Conservation (phyloP, 1,140 invertebrate species). For the Drosophila ambigua region DNA sequence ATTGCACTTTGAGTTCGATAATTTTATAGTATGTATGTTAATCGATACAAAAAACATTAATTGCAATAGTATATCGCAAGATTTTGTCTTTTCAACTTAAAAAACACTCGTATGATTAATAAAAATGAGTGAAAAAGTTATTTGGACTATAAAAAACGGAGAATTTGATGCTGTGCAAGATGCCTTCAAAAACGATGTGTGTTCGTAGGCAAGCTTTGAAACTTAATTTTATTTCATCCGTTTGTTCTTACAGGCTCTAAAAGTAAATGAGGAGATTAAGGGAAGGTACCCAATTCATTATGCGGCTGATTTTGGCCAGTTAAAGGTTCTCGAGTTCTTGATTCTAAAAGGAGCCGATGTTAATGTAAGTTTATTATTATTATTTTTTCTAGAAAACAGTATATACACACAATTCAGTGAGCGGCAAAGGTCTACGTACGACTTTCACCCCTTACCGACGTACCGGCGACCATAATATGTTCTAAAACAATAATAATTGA, state of each 20-base stretch:
- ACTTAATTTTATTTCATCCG: not conserved
- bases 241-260: conserved; percentile 85
- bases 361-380: conserved; percentile 89
- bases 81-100: too few relatives aligned
- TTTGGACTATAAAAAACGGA: conserved; percentile 94
- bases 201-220: not conserved
- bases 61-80: too few relatives aligned
- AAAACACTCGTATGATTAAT: not conserved
- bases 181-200: conserved; percentile 90
- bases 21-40: too few relatives aligned
- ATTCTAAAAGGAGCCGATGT: conserved; percentile 95
- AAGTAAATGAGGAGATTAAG: conserved; percentile 94
- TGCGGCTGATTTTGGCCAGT: conserved; percentile 97
- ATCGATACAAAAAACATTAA: too few relatives aligned
- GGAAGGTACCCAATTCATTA: conserved; percentile 94
- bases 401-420: not conserved
- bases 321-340: conserved; percentile 94
- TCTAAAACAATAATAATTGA: too few relatives aligned
- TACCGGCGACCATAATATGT: not conserved
- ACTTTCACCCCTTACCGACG: not conserved
- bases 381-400: not conserved
- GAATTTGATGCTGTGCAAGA: conserved; percentile 96
- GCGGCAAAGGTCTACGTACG: conserved; percentile 6
- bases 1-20: too few relatives aligned
- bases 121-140: conserved; percentile 71